A percentile compares a stretch with the other conserved stretches of the same genome.
Conservation (phyloP, 2,113 vertebrate species). For the Mesoclemmys tuberculata region DNA sequence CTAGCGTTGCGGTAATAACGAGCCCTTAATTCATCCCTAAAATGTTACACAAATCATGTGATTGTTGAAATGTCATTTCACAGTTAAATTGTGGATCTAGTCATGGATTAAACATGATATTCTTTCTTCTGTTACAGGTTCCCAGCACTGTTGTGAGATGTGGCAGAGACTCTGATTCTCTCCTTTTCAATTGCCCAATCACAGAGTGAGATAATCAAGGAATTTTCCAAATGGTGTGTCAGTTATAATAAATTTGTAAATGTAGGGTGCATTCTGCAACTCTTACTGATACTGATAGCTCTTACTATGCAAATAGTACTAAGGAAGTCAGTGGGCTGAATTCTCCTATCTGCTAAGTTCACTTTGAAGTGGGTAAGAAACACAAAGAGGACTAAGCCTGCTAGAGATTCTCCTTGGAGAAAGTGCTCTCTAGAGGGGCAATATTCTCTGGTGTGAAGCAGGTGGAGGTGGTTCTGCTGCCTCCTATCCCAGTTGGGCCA, state of each 20-base stretch:
- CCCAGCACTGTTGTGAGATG: neutral
- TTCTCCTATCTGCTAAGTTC: neutral
- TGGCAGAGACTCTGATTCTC: neutral
- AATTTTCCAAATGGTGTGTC: neutral
- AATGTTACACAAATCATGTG: neutral
- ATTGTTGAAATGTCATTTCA: neutral
- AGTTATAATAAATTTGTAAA: neutral
- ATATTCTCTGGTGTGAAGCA: neutral
- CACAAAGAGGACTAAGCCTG: neutral
- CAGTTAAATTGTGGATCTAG: neutral
- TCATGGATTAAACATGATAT: neutral
- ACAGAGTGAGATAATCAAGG: neutral
- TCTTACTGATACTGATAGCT: constrained; percentile 9
- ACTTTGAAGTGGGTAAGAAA: neutral
- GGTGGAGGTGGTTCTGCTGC: neutral
- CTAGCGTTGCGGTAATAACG: neutral
- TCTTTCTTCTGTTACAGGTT: neutral
- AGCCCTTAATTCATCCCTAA: neutral
- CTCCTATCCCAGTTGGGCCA: neutral
- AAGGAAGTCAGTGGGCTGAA: neutral
- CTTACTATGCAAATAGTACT: constrained; percentile 11
- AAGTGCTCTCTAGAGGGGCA: neutral
- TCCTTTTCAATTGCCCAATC: neutral
- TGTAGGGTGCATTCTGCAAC: constrained; percentile 3
- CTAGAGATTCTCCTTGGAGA: neutral